These are phyloP conservation scores for Pristionchus fissidentatus DNA, from an alignment of 2,888 invertebrate species.

Conservation along the genomic window DNA sequence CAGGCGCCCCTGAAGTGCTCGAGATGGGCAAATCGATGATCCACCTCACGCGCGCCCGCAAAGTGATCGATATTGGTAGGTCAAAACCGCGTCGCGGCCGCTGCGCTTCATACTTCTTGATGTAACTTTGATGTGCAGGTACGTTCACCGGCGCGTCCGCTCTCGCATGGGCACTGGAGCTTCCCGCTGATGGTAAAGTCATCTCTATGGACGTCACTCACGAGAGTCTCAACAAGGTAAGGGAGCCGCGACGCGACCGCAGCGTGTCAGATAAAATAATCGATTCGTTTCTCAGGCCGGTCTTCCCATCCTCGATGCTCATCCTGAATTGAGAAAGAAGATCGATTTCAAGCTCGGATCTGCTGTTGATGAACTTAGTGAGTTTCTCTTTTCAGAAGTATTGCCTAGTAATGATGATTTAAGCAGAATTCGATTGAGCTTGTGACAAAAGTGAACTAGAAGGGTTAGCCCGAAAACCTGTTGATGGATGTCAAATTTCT, in stretches of 20 bases:
- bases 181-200: slow-evolving; percentile 76
- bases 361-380: slow-evolving; percentile 54
- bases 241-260: too few species aligned
- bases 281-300: slow-evolving; percentile 45
- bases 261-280: neutral
- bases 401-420: neutral
- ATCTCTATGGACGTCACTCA: slow-evolving; percentile 73
- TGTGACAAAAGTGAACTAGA: neutral
- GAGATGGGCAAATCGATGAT: slow-evolving; percentile 57
- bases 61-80: slow-evolving; percentile 54
- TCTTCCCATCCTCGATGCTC: slow-evolving; percentile 49
- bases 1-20: slow-evolving; percentile 56
- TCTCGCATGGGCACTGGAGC: slow-evolving; percentile 76
- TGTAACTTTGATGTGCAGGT: slow-evolving; percentile 47
- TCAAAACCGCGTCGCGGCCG: neutral
- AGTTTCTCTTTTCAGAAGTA: neutral
- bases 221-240: slow-evolving; percentile 53
- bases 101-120: neutral
- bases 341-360: slow-evolving; percentile 54
- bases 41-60: slow-evolving; percentile 50
- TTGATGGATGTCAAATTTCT: too few species aligned
- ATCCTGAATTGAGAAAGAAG: slow-evolving; percentile 51
- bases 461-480: too few species aligned
- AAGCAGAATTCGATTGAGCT: neutral
- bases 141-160: slow-evolving; percentile 77